phyloP scores from a whole-genome alignment of 2,888 invertebrate species.

The Heliconius ethilla region DNA sequence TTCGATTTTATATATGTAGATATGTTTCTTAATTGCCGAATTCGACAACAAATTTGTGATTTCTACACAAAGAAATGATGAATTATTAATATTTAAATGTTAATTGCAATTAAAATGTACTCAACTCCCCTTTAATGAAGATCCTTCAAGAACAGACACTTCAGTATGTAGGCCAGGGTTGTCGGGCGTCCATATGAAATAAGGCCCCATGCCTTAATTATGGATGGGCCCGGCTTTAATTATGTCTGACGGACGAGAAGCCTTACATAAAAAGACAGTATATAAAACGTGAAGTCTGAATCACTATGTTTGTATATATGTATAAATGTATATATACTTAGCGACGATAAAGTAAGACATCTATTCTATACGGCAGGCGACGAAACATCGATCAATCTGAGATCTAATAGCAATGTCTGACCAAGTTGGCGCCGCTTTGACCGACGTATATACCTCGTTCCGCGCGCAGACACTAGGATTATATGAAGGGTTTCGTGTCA shows the following conservation, averaged over 20 bases:
- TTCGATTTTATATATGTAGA: too few species aligned
- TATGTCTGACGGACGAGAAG: slow-evolving; percentile 58
- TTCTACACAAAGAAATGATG: not conserved
- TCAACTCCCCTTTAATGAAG: slow-evolving; percentile 30
- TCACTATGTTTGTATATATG: slow-evolving; percentile 43
- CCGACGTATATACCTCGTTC: slow-evolving; percentile 63
- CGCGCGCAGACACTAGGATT: slow-evolving; percentile 51
- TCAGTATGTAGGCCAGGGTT: slow-evolving; percentile 45
- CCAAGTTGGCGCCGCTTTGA: slow-evolving; percentile 72
- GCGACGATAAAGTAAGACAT: slow-evolving; percentile 51
- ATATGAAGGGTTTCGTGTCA: slow-evolving; percentile 27
- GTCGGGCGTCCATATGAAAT: slow-evolving; percentile 44
- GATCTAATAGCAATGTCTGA: slow-evolving; percentile 72
- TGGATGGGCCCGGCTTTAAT: slow-evolving; percentile 52
- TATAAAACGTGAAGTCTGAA: slow-evolving; percentile 52
- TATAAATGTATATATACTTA: slow-evolving; percentile 39
- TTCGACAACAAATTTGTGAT: not conserved
- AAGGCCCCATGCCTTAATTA: too few species aligned
- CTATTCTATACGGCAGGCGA: slow-evolving; percentile 61
- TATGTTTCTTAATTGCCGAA: slow-evolving; percentile 12
- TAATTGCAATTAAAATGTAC: not conserved
- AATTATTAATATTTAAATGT: not conserved
- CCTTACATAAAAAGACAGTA: slow-evolving; percentile 58
- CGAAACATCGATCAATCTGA: slow-evolving; percentile 74
- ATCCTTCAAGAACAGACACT: slow-evolving; percentile 48